Conservation (phyloP, 2,797 vertebrate genomes). For the Loris lydekkerianus region DNA sequence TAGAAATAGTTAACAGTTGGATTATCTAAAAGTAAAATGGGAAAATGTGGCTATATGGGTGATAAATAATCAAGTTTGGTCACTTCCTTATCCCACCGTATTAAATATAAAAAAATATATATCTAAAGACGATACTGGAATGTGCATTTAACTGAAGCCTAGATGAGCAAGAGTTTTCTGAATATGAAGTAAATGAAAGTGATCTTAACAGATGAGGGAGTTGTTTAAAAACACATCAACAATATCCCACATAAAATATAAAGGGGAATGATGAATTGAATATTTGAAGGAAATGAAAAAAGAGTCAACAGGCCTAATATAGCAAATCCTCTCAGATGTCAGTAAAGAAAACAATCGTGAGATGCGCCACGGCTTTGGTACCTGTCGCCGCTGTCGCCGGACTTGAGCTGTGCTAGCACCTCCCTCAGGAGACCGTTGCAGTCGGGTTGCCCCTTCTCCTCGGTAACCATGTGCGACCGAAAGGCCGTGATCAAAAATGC, state of each 20-base stretch:
- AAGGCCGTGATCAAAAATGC: no score
- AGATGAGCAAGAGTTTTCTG: not conserved
- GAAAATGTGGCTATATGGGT: not conserved
- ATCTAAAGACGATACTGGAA: not conserved
- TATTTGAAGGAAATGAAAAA: not conserved
- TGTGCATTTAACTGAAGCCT: not conserved
- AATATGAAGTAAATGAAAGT: slow-evolving; percentile 3
- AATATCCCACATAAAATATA: not conserved
- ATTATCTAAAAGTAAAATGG: not conserved
- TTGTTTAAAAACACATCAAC: not conserved
- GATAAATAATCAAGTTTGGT: not conserved
- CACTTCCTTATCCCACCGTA: not conserved
- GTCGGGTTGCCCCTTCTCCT: no score
- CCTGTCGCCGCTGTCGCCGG: no score
- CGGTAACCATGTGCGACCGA: no score
- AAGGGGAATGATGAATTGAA: not conserved
- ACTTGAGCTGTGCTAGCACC: no score
- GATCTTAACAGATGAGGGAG: not conserved
- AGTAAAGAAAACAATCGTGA: not conserved
- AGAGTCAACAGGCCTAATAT: not conserved
- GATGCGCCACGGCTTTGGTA: no score
- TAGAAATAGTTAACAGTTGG: not conserved
- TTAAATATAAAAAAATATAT: not conserved
- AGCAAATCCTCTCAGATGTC: not conserved
- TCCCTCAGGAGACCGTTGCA: no score